A percentile compares a stretch with the other conserved stretches of the same genome.
These are phyloP conservation scores for Morpho helenor DNA, from an alignment of 2,888 invertebrate species.

Conservation along the genomic window DNA sequence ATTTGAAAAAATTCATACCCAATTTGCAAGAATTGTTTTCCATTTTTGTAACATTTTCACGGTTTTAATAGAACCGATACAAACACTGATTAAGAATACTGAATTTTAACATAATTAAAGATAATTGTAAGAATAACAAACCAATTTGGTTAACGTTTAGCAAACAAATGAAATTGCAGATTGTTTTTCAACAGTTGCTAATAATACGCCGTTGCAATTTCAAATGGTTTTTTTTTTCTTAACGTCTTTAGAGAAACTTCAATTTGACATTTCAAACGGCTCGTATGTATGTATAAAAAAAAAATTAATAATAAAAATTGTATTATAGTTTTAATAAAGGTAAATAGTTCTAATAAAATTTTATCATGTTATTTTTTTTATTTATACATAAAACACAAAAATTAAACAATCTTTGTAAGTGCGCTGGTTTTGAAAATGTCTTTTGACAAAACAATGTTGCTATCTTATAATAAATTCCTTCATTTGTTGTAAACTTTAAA, in stretches of 20 bases:
- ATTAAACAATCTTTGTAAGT: too few species aligned
- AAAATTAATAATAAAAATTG: not conserved
- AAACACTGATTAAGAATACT: conserved; percentile 1
- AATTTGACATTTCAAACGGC: too few species aligned
- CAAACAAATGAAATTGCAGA: conserved; percentile 39
- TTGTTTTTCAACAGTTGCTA: conserved; percentile 31
- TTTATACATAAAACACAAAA: too few species aligned
- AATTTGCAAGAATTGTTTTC: conserved; percentile 64
- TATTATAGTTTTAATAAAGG: not conserved
- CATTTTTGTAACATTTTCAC: conserved; percentile 61
- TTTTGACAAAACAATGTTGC: too few species aligned
- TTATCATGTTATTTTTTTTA: too few species aligned
- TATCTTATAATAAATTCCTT: too few species aligned
- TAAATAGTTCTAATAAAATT: too few species aligned
- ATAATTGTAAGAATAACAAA: conserved; percentile 29
- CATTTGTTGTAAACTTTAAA: too few species aligned
- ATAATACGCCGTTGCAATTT: conserved; percentile 62
- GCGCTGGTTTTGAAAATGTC: too few species aligned
- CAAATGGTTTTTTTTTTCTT: conserved; percentile 38
- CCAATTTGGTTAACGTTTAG: conserved; percentile 47
- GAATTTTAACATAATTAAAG: conserved; percentile 4
- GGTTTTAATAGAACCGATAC: conserved; percentile 2
- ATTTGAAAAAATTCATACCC: conserved; percentile 46
- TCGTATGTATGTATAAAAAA: too few species aligned
- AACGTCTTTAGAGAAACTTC: not conserved